Evolutionary conservation across 2,888 invertebrate genomes (phyloP), one percentile per base, ranked within the genome.

Genomic region (Noctua janthe): DNA sequence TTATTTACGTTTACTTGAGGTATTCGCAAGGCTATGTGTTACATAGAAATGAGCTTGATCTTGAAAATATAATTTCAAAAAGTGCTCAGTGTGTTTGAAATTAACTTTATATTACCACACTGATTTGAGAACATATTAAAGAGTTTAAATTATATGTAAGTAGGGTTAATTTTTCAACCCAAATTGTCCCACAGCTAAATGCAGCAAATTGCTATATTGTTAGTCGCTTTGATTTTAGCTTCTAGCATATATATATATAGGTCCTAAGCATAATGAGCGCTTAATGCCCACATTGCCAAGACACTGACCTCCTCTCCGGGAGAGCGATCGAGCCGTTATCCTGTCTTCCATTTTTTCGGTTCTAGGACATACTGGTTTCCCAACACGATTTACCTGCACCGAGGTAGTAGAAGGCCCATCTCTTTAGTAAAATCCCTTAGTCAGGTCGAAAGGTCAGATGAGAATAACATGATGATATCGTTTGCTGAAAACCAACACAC

Each of bases 1-100:
- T 82, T 82, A 83, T 78, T 72, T 56, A 51, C 29, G 51, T 81
- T 69, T 39, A 17, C 74, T 47, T n/a, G 72, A 59, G 10, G 70
- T 74, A 64, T 47, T 54, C 10, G 10, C 51, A 39, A 74, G 56
- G 51, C 17, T 10, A 47, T 39, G 75, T 17, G 54, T 49, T 75
- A 78, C 62, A 66, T 72, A 75, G 7, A 29, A 71, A 86, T 69
- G 47, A 82, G 17, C 7, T 74, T 74, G 71, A 71, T 72, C 39
- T 74, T 82, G 76, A 82, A 73, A 47, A 47, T 39, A 23, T 29
- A 17, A 54, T 29, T 23, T 23, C 20, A 64, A n/a, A 20, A 51
- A 62, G 23, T 54, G 54, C 23, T 81, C 39, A 76, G 17, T 54
- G 11, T 23, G 54, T 62, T 43, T 76, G 59, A 64, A 70, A 82